phyloP scores from a whole-genome alignment of 1,140 invertebrate species.

The Stegodyphus dumicola region DNA sequence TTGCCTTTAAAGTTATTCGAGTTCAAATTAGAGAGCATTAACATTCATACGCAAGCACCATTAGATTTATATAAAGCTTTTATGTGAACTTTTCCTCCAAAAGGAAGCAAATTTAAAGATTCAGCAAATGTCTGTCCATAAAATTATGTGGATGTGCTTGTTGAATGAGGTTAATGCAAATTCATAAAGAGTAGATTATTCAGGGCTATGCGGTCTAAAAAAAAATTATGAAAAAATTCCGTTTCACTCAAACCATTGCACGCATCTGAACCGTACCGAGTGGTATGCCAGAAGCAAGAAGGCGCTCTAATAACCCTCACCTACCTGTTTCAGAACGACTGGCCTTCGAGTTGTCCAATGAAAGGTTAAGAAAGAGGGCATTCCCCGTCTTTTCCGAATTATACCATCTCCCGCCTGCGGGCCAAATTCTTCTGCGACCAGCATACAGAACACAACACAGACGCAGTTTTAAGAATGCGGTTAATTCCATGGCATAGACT shows the following conservation, averaged over 20 bases:
- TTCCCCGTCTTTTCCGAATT: conserved; percentile 32
- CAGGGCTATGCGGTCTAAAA: background rate
- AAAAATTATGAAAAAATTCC: background rate
- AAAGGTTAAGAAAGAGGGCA: conserved; percentile 45
- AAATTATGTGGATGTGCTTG: too few species aligned
- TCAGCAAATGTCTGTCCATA: too few species aligned
- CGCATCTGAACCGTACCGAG: conserved; percentile 23
- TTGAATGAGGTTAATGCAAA: too few species aligned
- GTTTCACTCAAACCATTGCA: background rate
- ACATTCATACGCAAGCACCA: too few species aligned
- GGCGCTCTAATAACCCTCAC: conserved; percentile 42
- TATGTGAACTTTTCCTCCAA: too few species aligned
- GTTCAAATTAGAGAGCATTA: too few species aligned
- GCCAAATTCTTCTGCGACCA: conserved; percentile 25
- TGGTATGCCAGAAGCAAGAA: background rate
- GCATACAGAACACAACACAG: background rate
- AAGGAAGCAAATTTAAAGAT: too few species aligned
- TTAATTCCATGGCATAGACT: conserved; percentile 7
- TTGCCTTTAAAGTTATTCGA: too few species aligned
- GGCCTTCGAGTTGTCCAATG: conserved; percentile 26
- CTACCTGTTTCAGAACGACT: conserved; percentile 19
- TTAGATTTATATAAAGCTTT: too few species aligned
- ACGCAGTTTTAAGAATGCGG: conserved; percentile 15
- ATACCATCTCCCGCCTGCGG: conserved; percentile 3
- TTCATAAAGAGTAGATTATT: too few species aligned